A percentile compares a stretch with the other conserved stretches of the same genome.
phyloP scores from a whole-genome alignment of 2,888 invertebrate genomes.

The Diarsia dahlii region DNA sequence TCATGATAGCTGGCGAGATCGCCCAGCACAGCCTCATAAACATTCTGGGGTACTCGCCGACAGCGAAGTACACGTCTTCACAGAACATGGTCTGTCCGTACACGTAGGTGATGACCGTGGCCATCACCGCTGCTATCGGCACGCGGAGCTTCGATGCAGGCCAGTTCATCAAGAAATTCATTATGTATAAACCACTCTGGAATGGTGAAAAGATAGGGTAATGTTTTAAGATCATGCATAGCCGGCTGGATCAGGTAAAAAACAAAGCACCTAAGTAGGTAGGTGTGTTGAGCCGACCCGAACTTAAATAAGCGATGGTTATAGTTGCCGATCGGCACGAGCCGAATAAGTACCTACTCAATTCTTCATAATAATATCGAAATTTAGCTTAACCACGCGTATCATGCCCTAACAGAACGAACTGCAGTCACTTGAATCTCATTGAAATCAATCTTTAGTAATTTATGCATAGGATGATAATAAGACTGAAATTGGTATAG shows the following conservation, averaged over 20 bases:
- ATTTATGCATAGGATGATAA: not conserved
- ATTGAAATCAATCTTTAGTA: not conserved
- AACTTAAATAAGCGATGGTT: not conserved
- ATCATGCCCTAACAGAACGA: too few species aligned
- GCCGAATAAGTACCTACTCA: not conserved
- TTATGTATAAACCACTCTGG: conserved; percentile 83
- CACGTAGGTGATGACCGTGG: conserved; percentile 76
- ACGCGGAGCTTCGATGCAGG: conserved; percentile 79
- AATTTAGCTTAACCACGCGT: too few species aligned
- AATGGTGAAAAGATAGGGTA: not conserved
- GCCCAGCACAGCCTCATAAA: conserved; percentile 85
- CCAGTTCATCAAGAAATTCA: conserved; percentile 83
- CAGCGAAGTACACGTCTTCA: conserved; percentile 83
- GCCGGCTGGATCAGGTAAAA: too few species aligned
- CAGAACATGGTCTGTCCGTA: conserved; percentile 86
- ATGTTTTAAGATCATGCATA: not conserved
- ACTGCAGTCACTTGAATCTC: not conserved
- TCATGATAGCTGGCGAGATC: conserved; percentile 75
- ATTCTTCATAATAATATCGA: too few species aligned
- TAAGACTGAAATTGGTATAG: not conserved
- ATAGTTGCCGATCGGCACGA: not conserved
- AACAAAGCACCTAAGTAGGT: too few species aligned
- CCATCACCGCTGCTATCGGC: conserved; percentile 73
- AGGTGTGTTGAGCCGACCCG: not conserved
- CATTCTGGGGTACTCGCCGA: conserved; percentile 84